Conservation (phyloP, 1,140 invertebrate species). For the Glomeris maerens region DNA sequence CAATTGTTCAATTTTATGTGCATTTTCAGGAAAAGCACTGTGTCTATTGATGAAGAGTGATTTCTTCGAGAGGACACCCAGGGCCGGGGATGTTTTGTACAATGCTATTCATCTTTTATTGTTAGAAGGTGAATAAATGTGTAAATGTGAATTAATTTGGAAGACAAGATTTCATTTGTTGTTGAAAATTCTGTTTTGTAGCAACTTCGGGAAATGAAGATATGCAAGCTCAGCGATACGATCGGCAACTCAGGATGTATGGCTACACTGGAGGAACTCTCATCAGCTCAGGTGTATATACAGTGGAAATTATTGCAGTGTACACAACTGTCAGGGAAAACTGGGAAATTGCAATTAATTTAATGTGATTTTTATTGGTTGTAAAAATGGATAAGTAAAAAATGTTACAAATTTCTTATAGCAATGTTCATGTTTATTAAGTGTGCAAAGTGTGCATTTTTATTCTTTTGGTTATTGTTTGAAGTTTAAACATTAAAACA, state of each 20-base stretch:
- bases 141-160: background rate
- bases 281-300: too few relatives aligned
- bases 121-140: conserved; percentile 39
- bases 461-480: too few relatives aligned
- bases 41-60: conserved; percentile 78
- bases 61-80: conserved; percentile 73
- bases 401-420: too few relatives aligned
- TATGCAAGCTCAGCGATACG: background rate
- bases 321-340: too few relatives aligned
- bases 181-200: background rate
- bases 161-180: background rate
- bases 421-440: too few relatives aligned
- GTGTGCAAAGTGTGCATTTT: too few relatives aligned
- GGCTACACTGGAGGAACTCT: too few relatives aligned
- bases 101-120: conserved; percentile 81
- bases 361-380: too few relatives aligned
- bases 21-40: conserved; percentile 59
- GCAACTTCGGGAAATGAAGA: background rate
- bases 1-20: background rate
- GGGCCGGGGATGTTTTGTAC: conserved; percentile 81
- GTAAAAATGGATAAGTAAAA: too few relatives aligned
- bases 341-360: too few relatives aligned
- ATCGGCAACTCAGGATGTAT: background rate
- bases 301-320: too few relatives aligned
- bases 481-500: too few relatives aligned